phyloP scores from a whole-genome alignment of 2,797 vertebrate genomes.

The Amphiprion clarkii region DNA sequence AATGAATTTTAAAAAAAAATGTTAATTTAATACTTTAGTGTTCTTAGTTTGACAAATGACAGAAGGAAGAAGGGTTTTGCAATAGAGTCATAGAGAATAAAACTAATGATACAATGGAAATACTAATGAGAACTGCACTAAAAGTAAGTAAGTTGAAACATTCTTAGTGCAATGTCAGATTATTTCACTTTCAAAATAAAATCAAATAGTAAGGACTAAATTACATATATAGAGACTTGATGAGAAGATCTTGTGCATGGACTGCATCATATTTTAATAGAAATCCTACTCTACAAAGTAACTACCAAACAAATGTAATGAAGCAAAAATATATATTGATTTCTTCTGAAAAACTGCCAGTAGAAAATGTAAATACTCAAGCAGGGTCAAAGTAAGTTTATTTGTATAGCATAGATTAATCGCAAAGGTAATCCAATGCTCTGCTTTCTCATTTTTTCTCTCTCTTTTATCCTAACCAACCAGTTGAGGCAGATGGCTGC shows the following conservation, averaged over 20 bases:
- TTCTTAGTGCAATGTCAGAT: too few relatives aligned
- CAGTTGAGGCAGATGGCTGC: too few relatives aligned
- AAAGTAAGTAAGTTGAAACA: too few relatives aligned
- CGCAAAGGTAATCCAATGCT: neutral
- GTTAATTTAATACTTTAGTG: too few relatives aligned
- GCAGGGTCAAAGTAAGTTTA: too few relatives aligned
- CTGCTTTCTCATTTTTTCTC: too few relatives aligned
- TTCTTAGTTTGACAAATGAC: too few relatives aligned
- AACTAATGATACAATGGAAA: too few relatives aligned
- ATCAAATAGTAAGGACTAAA: neutral
- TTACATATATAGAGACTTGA: neutral
- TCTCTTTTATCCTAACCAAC: too few relatives aligned
- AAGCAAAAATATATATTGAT: neutral
- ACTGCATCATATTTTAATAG: neutral
- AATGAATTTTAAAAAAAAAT: too few relatives aligned
- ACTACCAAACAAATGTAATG: neutral
- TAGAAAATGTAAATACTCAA: neutral
- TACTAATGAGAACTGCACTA: too few relatives aligned
- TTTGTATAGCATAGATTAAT: neutral
- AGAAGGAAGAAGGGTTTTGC: too few relatives aligned
- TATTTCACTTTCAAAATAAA: neutral
- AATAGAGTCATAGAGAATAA: constrained; percentile 10
- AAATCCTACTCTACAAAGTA: neutral
- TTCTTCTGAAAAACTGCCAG: neutral
- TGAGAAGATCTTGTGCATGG: neutral